Evolutionary conservation across 2,888 invertebrate species (phyloP).

Genomic region (Metallyticus violacea): DNA sequence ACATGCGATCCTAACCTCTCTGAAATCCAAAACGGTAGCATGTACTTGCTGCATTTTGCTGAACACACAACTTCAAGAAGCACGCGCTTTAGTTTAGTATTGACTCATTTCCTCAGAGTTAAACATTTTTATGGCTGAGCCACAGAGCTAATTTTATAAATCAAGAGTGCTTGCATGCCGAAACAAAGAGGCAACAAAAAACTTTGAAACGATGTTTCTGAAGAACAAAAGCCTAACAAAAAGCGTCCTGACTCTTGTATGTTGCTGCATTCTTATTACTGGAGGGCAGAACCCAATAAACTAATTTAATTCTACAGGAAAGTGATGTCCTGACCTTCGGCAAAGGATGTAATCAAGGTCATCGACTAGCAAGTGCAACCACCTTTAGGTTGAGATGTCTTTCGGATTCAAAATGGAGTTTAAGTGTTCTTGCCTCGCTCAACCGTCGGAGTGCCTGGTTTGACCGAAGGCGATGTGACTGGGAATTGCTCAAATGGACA

Average conservation of each 20-base stretch:
- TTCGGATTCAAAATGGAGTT: too few relatives aligned
- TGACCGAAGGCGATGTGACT: too few relatives aligned
- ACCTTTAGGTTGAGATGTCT: not conserved
- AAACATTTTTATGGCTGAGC: not conserved
- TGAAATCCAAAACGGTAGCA: too few relatives aligned
- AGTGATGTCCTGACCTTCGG: not conserved
- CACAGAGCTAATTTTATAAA: not conserved
- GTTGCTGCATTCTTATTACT: not conserved
- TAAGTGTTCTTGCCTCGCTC: too few relatives aligned
- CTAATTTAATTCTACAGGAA: not conserved
- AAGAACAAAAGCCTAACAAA: not conserved
- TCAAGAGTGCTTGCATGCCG: not conserved
- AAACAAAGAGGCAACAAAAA: not conserved
- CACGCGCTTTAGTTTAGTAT: not conserved
- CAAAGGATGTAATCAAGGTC: not conserved
- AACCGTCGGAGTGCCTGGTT: too few relatives aligned
- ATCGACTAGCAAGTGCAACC: not conserved
- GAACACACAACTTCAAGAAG: too few relatives aligned
- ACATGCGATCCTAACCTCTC: too few relatives aligned
- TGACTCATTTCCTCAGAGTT: not conserved
- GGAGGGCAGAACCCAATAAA: not conserved
- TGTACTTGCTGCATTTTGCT: too few relatives aligned
- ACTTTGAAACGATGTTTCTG: not conserved
- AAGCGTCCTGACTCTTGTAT: too few relatives aligned
- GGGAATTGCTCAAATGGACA: too few relatives aligned